phyloP scores from a whole-genome alignment of 2,888 invertebrate genomes.

The Enoplolaimus lenunculus region DNA sequence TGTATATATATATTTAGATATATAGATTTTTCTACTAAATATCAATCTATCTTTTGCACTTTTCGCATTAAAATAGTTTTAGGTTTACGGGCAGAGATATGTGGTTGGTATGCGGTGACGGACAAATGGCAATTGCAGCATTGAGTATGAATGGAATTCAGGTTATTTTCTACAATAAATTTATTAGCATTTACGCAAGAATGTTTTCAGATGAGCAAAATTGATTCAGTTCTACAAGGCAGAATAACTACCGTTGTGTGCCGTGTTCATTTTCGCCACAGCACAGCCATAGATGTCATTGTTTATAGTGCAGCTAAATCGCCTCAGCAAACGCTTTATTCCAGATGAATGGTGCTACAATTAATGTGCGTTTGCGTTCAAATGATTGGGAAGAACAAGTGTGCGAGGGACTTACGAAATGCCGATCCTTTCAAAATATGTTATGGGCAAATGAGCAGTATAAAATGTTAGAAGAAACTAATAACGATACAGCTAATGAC shows the following conservation, averaged over 20 bases:
- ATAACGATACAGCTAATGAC: too few species aligned
- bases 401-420: not conserved
- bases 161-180: constrained; percentile 29
- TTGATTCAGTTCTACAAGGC: not conserved
- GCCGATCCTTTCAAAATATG: not conserved
- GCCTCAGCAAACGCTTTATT: too few species aligned
- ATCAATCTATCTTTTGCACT: too few species aligned
- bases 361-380: constrained; percentile 17
- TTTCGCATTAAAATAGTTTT: too few species aligned
- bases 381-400: constrained; percentile 18
- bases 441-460: constrained; percentile 5
- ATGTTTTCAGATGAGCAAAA: not conserved
- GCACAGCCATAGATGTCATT: not conserved
- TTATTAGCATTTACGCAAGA: too few species aligned
- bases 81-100: constrained; percentile 69
- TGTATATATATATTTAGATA: too few species aligned
- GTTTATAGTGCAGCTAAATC: too few species aligned
- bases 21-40: too few species aligned
- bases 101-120: constrained; percentile 80
- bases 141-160: constrained; percentile 41
- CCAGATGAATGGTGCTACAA: constrained; percentile 1
- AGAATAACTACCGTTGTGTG: not conserved
- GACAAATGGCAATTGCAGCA: constrained; percentile 61
- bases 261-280: not conserved
- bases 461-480: too few species aligned